Evolutionary conservation across 1,140 invertebrate species (phyloP).

Genomic region (Lineus longissimus): DNA sequence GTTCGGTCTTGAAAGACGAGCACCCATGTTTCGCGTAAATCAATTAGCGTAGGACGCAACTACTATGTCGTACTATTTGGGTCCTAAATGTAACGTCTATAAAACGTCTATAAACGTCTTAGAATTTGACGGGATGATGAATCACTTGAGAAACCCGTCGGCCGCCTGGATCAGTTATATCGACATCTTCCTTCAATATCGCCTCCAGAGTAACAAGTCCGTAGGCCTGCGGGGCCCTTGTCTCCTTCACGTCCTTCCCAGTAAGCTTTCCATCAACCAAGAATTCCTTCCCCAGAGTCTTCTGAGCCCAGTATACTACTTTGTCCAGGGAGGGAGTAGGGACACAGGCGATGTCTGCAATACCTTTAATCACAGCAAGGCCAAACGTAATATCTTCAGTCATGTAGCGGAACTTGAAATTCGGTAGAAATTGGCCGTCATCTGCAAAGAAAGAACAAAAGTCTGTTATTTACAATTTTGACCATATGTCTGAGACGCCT

Average conservation of each 20-base stretch:
- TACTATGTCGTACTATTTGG: too few species aligned
- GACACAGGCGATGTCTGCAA: slow-evolving; percentile 31
- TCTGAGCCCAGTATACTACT: slow-evolving; percentile 40
- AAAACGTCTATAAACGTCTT: too few species aligned
- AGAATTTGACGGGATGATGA: too few species aligned
- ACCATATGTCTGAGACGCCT: slow-evolving; percentile 26
- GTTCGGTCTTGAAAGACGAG: too few species aligned
- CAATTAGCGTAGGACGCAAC: too few species aligned
- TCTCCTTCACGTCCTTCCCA: slow-evolving; percentile 31
- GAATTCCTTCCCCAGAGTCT: slow-evolving; percentile 37
- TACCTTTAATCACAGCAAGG: slow-evolving; percentile 33
- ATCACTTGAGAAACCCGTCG: too few species aligned
- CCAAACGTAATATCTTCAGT: slow-evolving; percentile 38
- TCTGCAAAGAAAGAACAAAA: slow-evolving; percentile 32
- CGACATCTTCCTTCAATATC: not conserved
- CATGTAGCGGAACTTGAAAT: slow-evolving; percentile 29
- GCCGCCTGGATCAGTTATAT: too few species aligned
- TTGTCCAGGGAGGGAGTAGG: slow-evolving; percentile 27
- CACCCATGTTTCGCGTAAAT: too few species aligned
- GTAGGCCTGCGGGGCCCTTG: slow-evolving; percentile 37
- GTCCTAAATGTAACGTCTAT: too few species aligned
- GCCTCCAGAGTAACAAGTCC: slow-evolving; percentile 31
- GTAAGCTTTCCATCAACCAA: slow-evolving; percentile 33
- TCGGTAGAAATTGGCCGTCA: slow-evolving; percentile 26
- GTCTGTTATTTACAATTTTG: slow-evolving; percentile 29